These are phyloP conservation scores for Pristionchus pacificus DNA, from an alignment of 1,140 invertebrate genomes.

Conservation along the genomic window DNA sequence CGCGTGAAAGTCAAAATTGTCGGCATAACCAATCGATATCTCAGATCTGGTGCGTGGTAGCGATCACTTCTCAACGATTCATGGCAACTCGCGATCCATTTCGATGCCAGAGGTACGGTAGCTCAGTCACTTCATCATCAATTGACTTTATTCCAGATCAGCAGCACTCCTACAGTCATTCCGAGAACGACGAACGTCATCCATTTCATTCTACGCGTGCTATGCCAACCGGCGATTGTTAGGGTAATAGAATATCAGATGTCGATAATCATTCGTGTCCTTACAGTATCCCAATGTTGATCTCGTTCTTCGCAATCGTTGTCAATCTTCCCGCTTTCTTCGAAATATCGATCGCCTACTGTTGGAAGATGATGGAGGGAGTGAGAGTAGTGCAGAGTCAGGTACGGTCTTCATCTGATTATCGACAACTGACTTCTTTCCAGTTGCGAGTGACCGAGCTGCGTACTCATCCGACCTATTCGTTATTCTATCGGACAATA, in stretches of 20 bases:
- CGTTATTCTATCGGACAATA: constrained; percentile 40
- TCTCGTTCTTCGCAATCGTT: constrained; percentile 39
- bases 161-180: constrained; percentile 33
- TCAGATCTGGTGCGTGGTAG: constrained; percentile 49
- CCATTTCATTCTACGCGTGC: constrained; percentile 42
- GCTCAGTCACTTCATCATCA: background rate
- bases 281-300: constrained; percentile 42
- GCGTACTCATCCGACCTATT: constrained; percentile 32
- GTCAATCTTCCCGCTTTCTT: constrained; percentile 48
- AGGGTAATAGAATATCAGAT: too few relatives aligned
- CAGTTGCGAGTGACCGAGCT: constrained; percentile 37
- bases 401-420: background rate
- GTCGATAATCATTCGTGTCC: too few relatives aligned
- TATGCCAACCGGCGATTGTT: constrained; percentile 38
- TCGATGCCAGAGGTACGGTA: constrained; percentile 29
- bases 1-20: too few relatives aligned
- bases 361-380: constrained; percentile 11
- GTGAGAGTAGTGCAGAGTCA: background rate
- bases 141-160: constrained; percentile 16
- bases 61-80: constrained; percentile 46
- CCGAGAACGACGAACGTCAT: constrained; percentile 40
- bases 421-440: background rate
- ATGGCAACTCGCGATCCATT: constrained; percentile 50
- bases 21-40: too few relatives aligned
- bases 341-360: constrained; percentile 31